Evolutionary conservation across 2,797 vertebrate genomes (phyloP), one percentile per base, ranked within the genome.

Genomic region (Acomys russatus): DNA sequence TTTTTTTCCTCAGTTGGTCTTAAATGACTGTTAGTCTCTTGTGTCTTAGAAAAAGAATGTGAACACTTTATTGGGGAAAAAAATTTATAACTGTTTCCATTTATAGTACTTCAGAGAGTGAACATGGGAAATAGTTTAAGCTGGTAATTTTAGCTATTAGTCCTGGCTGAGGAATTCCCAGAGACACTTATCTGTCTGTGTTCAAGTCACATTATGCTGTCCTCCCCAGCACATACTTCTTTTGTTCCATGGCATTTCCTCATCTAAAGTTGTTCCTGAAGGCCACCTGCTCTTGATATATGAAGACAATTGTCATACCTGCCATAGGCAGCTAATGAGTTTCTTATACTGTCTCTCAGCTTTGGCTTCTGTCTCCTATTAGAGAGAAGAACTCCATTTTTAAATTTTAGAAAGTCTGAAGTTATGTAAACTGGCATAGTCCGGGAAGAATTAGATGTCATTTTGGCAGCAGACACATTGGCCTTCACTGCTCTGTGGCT

Each of bases 41-140:
- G 74, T 51, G 74, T 77, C 93, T 97, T 95, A 97, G 94, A 97
- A 96, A 88, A 95, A 97, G 92, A 95, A 95, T 94, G 95, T 18
- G 35, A 96, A 95, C 79, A 76, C 90, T 97, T 96, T 85, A 94
- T 88, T 95, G 92, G 88, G 78, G 44, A 56, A 28, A 85, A 91
- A 95, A 88, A 92, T 96, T 95, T 97, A 91, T 96, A 92, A 95
- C 95, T 78, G 59, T 97, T 97, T 97, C 96, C 95, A 92, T 94
- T 96, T 97, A 97, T 97, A 94, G 94, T 80, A 92, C 95, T 94
- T 88, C 14, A 79, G 97, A 95, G 96, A 93, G 77, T 84, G 79
- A 94, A 86, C 95, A 96, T 89, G 92, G 84, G 94, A 91, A 95
- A 96, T 80, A 92, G 97, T 97, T 97, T 97, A 97, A 94, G 94